Percentiles rank a stretch among this genome's conserved stretches.
Evolutionary conservation across 2,113 vertebrate species (phyloP).

Genomic region (Leptocoma aspasia): DNA sequence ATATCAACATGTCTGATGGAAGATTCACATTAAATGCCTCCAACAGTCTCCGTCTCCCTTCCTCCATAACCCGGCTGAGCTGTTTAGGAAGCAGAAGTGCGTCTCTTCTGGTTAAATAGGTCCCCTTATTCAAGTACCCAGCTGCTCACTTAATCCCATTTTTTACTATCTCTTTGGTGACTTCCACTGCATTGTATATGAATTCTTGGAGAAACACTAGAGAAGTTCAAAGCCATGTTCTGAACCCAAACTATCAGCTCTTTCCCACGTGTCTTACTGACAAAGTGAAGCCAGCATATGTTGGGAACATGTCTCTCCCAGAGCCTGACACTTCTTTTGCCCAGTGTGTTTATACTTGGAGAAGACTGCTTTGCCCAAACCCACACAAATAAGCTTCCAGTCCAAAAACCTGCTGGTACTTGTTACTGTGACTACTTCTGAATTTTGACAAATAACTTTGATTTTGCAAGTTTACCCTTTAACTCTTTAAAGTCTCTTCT

Average conservation of each 20-base stretch:
- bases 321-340: background rate
- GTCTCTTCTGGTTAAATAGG: background rate
- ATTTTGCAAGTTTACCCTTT: background rate
- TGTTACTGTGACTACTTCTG: background rate
- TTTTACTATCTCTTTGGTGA: background rate
- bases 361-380: background rate
- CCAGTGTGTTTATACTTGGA: background rate
- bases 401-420: background rate
- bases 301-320: rapidly evolving
- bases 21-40: background rate
- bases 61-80: background rate
- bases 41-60: background rate
- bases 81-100: background rate
- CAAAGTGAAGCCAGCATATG: background rate
- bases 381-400: background rate
- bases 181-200: background rate
- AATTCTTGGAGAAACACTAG: background rate
- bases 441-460: background rate
- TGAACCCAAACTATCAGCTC: background rate
- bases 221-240: background rate
- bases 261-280: background rate
- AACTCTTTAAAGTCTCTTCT: background rate
- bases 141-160: background rate
- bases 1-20: background rate
- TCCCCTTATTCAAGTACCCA: background rate